phyloP scores from a whole-genome alignment of 2,888 invertebrate species.

The Spodoptera littoralis region DNA sequence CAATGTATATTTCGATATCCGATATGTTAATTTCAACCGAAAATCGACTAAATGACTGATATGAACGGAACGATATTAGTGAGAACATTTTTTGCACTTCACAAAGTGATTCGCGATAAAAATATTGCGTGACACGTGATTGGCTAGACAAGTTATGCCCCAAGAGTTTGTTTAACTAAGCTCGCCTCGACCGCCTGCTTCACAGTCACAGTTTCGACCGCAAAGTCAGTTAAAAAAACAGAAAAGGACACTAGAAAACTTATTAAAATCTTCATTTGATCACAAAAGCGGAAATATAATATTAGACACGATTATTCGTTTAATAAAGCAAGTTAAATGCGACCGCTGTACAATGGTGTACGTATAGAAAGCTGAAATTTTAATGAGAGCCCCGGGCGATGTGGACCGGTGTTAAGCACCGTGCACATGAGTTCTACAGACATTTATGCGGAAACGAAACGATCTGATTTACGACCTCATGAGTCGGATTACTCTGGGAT shows the following conservation, averaged over 20 bases:
- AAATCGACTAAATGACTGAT: conserved; percentile 18
- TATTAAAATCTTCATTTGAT: background rate
- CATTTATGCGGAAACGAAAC: background rate
- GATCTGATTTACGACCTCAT: conserved; percentile 3
- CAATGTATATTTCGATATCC: too few species aligned
- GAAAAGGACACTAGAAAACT: background rate
- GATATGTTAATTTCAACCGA: background rate
- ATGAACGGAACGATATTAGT: conserved; percentile 33
- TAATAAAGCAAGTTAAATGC: conserved; percentile 58
- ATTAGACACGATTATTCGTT: conserved; percentile 51
- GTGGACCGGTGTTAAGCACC: conserved; percentile 40
- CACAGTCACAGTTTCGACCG: too few species aligned
- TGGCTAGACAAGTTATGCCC: conserved; percentile 10
- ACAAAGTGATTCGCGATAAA: conserved; percentile 62
- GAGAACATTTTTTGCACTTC: conserved; percentile 55
- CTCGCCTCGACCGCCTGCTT: too few species aligned
- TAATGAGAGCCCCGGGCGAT: conserved; percentile 69
- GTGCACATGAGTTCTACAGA: conserved; percentile 40
- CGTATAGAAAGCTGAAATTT: conserved; percentile 72
- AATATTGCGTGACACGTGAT: conserved; percentile 53
- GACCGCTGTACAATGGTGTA: conserved; percentile 61
- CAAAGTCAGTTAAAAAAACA: too few species aligned
- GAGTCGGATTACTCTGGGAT: background rate
- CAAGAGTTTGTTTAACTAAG: too few species aligned
- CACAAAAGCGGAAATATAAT: conserved; percentile 29